Percentiles rank a stretch among this genome's conserved stretches.
phyloP scores from a whole-genome alignment of 2,113 vertebrate genomes.

The Phrynosoma platyrhinos region DNA sequence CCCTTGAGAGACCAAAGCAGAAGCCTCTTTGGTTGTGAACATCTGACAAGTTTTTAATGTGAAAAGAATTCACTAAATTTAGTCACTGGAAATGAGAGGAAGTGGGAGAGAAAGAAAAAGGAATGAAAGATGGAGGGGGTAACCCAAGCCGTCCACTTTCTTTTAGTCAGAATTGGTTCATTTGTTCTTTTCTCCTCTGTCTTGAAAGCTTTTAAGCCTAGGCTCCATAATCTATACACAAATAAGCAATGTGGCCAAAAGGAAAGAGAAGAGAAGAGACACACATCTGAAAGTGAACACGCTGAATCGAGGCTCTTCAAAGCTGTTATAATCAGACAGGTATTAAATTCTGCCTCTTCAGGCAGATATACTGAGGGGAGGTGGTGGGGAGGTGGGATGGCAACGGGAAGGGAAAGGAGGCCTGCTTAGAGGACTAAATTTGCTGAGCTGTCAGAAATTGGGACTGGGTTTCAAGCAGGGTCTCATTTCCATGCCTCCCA shows the following conservation, averaged over 20 bases:
- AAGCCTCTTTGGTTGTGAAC: conserved; percentile 69
- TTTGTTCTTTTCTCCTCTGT: conserved; percentile 56
- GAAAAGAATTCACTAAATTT: conserved; percentile 74
- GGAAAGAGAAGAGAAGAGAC: not conserved
- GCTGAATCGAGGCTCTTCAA: accelerated
- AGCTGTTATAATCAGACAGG: not conserved
- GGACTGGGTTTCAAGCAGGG: not conserved
- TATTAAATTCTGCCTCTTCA: conserved; percentile 44
- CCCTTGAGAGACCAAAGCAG: conserved; percentile 60
- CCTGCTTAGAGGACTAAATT: not conserved
- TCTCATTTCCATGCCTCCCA: not conserved
- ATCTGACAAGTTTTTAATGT: conserved; percentile 74
- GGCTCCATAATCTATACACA: conserved; percentile 45
- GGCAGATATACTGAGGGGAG: conserved; percentile 13
- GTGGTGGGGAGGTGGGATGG: not conserved
- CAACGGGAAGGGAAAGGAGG: not conserved
- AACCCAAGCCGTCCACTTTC: conserved; percentile 63
- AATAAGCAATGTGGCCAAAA: conserved; percentile 47
- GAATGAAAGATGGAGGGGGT: conserved; percentile 27
- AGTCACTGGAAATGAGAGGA: conserved; percentile 49
- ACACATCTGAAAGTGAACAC: conserved; percentile 21
- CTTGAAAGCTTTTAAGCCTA: conserved; percentile 62
- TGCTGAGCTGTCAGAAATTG: conserved; percentile 13
- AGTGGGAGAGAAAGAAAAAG: conserved; percentile 25
- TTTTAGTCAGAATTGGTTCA: conserved; percentile 41